Evolutionary conservation across 2,888 invertebrate genomes (phyloP).

Genomic region (Plemyria rubiginata): DNA sequence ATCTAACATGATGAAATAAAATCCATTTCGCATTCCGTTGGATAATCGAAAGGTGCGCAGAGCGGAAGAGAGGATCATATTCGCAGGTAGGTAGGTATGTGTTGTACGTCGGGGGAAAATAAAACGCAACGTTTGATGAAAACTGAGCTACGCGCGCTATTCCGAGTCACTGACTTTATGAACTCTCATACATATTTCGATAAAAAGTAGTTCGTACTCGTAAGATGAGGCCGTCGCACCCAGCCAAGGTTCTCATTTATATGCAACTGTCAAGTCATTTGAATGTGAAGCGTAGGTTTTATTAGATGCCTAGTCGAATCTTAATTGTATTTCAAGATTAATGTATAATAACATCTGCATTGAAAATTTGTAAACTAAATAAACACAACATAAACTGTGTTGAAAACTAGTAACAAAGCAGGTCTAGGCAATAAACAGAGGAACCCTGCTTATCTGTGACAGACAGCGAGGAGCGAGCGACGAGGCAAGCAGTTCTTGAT

Average conservation of each 20-base stretch:
- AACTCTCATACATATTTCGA: slow-evolving; percentile 44
- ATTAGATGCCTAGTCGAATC: neutral
- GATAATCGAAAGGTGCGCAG: slow-evolving; percentile 55
- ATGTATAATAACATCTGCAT: neutral
- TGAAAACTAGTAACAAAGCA: slow-evolving; percentile 55
- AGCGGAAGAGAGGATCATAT: slow-evolving; percentile 53
- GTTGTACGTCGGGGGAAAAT: slow-evolving; percentile 44
- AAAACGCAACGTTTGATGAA: slow-evolving; percentile 57
- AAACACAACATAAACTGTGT: slow-evolving; percentile 41
- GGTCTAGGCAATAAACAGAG: slow-evolving; percentile 61
- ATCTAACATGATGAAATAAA: slow-evolving; percentile 45
- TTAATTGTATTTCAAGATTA: neutral
- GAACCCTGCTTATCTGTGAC: slow-evolving; percentile 64
- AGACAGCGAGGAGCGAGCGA: slow-evolving; percentile 53
- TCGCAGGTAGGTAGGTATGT: slow-evolving; percentile 45
- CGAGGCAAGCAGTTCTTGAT: slow-evolving; percentile 33
- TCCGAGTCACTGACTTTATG: slow-evolving; percentile 52
- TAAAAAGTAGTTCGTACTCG: slow-evolving; percentile 16
- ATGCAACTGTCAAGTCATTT: slow-evolving; percentile 10
- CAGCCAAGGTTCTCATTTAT: slow-evolving; percentile 1
- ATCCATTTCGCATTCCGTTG: slow-evolving; percentile 49
- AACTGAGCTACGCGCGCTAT: slow-evolving; percentile 50
- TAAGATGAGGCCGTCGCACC: slow-evolving; percentile 14
- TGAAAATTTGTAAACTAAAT: slow-evolving; percentile 12
- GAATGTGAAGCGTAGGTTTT: neutral